Percentiles rank a stretch among this genome's conserved stretches.
phyloP scores from a whole-genome alignment of 2,113 vertebrate genomes.

The Chionomys nivalis region DNA sequence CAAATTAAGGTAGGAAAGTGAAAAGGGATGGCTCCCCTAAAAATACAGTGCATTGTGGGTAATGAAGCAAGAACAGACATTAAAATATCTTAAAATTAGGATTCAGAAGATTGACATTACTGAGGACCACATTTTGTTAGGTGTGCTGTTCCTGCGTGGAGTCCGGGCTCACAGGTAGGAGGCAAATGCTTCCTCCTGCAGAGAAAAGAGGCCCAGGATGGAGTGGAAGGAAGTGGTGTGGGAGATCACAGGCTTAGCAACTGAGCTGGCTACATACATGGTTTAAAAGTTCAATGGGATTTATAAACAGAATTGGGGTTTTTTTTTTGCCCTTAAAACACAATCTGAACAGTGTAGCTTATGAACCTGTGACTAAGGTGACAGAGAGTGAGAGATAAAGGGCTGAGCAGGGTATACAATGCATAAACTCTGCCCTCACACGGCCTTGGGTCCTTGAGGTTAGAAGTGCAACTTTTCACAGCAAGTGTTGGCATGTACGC shows the following conservation, averaged over 20 bases:
- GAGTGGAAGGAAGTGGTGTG: background rate
- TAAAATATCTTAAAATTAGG: background rate
- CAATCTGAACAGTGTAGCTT: background rate
- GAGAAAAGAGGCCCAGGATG: no score
- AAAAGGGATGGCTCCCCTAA: background rate
- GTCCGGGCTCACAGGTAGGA: no score
- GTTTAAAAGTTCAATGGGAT: background rate
- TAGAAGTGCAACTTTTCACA: background rate
- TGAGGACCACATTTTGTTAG: background rate
- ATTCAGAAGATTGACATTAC: rapidly evolving
- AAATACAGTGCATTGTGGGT: background rate
- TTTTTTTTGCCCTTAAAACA: background rate
- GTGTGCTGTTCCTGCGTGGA: no score
- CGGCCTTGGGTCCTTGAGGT: background rate
- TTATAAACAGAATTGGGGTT: background rate
- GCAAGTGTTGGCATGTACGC: background rate
- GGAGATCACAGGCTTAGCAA: background rate
- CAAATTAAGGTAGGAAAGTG: background rate
- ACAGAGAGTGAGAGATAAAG: background rate
- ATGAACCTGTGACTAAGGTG: background rate
- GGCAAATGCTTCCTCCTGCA: background rate
- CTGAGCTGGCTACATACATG: background rate
- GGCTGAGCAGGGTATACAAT: background rate
- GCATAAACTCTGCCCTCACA: background rate
- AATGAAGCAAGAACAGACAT: background rate